A percentile compares a stretch with the other conserved stretches of the same genome.
These are phyloP conservation scores for Chaetophractus vellerosus DNA, from an alignment of 2,797 vertebrate species.

Conservation along the genomic window DNA sequence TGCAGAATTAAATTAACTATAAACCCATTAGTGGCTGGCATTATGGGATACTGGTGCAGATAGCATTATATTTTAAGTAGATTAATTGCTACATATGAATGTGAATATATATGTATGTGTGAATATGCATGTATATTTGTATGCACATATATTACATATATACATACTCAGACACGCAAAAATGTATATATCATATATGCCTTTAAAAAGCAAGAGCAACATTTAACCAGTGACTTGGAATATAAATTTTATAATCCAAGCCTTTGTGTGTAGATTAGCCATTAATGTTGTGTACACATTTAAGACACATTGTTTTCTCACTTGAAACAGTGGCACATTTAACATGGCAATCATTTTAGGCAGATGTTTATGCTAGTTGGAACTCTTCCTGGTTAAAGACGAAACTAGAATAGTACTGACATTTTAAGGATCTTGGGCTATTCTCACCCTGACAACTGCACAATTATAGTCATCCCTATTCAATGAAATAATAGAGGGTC, in stretches of 20 bases:
- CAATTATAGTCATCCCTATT: not conserved
- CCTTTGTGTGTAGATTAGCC: not conserved
- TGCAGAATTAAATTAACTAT: slow-evolving; percentile 2
- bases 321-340: not conserved
- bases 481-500: not conserved
- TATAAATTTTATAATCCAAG: not conserved
- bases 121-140: not conserved
- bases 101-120: fast-evolving
- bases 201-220: not conserved
- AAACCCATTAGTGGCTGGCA: not conserved
- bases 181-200: too few species aligned
- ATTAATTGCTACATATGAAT: not conserved
- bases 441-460: not conserved
- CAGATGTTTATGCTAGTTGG: not conserved
- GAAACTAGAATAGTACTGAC: not conserved
- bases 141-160: not conserved
- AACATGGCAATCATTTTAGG: not conserved
- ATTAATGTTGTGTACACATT: not conserved
- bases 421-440: not conserved
- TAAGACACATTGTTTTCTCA: not conserved
- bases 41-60: not conserved
- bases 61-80: not conserved
- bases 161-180: not conserved
- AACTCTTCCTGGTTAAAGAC: not conserved
- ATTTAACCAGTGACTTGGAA: not conserved